These are phyloP conservation scores for Cydia amplana DNA, from an alignment of 1,140 invertebrate species.

Conservation along the genomic window DNA sequence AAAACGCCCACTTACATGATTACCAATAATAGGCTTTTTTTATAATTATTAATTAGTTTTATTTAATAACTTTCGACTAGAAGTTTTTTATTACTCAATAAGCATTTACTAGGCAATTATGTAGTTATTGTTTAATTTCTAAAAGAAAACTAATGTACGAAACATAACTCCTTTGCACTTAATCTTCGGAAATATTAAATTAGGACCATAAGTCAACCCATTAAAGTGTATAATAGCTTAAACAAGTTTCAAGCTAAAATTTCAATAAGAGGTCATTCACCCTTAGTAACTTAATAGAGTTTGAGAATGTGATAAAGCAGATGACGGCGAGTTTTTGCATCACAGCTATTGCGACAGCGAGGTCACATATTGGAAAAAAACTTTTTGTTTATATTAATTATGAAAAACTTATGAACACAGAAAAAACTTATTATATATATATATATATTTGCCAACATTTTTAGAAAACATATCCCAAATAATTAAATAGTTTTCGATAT, in stretches of 20 bases:
- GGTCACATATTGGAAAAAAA: not conserved
- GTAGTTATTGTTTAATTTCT: not conserved
- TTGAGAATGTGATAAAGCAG: constrained; percentile 25
- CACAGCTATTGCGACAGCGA: constrained; percentile 14
- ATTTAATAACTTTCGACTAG: not conserved
- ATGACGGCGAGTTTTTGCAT: not conserved
- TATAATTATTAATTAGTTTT: not conserved
- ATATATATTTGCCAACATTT: too few species aligned
- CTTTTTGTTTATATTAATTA: not conserved
- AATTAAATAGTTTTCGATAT: too few species aligned
- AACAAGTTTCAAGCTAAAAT: not conserved
- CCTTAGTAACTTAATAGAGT: constrained; percentile 12
- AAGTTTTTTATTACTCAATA: not conserved
- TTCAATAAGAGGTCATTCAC: not conserved
- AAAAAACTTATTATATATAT: too few species aligned
- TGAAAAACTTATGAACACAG: too few species aligned
- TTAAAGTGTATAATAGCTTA: not conserved
- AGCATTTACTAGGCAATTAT: not conserved
- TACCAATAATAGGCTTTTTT: not conserved
- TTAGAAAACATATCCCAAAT: too few species aligned
- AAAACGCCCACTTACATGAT: too few species aligned
- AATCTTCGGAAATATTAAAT: not conserved
- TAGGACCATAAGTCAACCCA: not conserved
- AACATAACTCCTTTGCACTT: not conserved
- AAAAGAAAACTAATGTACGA: not conserved